Conservation (phyloP, 2,888 invertebrate species). For the Lycophotia porphyrea region DNA sequence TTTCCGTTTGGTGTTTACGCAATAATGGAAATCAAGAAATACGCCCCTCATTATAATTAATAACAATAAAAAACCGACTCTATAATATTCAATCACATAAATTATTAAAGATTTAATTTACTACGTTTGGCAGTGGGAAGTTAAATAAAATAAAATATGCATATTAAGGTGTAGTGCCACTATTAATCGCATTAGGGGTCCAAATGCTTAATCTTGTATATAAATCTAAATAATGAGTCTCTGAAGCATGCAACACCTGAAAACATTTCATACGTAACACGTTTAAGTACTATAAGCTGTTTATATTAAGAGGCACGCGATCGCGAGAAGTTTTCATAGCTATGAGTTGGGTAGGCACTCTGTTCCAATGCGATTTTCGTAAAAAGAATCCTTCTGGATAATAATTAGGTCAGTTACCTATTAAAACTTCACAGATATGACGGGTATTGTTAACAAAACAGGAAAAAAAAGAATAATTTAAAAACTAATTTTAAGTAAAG, state of each 20-base stretch:
- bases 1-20: conserved; percentile 24
- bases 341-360: background rate
- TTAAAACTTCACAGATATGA: background rate
- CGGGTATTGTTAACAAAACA: background rate
- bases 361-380: conserved; percentile 1
- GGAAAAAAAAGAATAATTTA: background rate
- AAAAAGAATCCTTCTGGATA: background rate
- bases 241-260: conserved; percentile 66
- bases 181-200: conserved; percentile 62
- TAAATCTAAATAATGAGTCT: conserved; percentile 70
- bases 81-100: conserved; percentile 45
- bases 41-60: conserved; percentile 36
- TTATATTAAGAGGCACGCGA: conserved; percentile 65
- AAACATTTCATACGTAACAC: conserved; percentile 64
- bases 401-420: background rate
- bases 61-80: conserved; percentile 33
- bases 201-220: conserved; percentile 66
- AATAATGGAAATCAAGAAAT: conserved; percentile 30
- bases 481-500: background rate
- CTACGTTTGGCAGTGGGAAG: conserved; percentile 35
- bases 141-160: conserved; percentile 56
- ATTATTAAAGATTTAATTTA: conserved; percentile 49
- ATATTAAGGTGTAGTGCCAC: conserved; percentile 51
- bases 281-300: conserved; percentile 59
- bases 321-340: conserved; percentile 29